Base-by-base conservation (phyloP, 2,888 invertebrate genomes). In the Pristionchus fissidentatus region DNA sequence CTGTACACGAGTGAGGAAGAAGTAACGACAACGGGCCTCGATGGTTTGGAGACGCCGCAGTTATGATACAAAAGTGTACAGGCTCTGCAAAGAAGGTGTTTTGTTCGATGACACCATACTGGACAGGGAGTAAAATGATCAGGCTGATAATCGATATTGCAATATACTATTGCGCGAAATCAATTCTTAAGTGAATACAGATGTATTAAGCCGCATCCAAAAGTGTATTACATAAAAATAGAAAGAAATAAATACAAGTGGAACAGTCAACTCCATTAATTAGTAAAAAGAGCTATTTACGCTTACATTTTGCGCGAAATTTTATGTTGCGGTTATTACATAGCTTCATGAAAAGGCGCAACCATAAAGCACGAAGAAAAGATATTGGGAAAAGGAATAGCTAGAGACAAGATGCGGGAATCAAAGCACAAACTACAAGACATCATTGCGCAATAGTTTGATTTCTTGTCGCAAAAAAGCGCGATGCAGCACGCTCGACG, bases 41-140 rank as follows among this genome's bases (percentile, higher is more conserved):
- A 55, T 35, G 66, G 66, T 35, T 22, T 38, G 32, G 41, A 46
- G 79, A 29, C 35, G 57, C 55, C 38, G 79, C 41, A 26, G 38
- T 41, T 79, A 79, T 79, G 19, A 79, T 79, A 79, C 79, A 79
- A 46, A 57, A 79, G 79, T 79, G 79, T 79, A 79, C 79, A 79
- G 41, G 79, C 57, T 57, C 79, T 79, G 79, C 0, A 79, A 57
- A 0, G 1, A 26, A 29, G 57, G n/a, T n/a, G n/a, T n/a, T n/a
- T n/a, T n/a, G n/a, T n/a, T n/a, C n/a, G n/a, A n/a, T n/a, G n/a
- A n/a, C n/a, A n/a, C n/a, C n/a, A n/a, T n/a, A n/a, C n/a, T n/a
- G n/a, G n/a, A n/a, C n/a, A n/a, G n/a, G n/a, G n/a, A n/a, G n/a
- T n/a, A n/a, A n/a, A n/a, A n/a, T n/a, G n/a, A n/a, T n/a, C n/a